A percentile compares a stretch with the other conserved stretches of the same genome.
Evolutionary conservation across 1,140 invertebrate genomes (phyloP).

Genomic region (Venustaconcha ellipsiformis): DNA sequence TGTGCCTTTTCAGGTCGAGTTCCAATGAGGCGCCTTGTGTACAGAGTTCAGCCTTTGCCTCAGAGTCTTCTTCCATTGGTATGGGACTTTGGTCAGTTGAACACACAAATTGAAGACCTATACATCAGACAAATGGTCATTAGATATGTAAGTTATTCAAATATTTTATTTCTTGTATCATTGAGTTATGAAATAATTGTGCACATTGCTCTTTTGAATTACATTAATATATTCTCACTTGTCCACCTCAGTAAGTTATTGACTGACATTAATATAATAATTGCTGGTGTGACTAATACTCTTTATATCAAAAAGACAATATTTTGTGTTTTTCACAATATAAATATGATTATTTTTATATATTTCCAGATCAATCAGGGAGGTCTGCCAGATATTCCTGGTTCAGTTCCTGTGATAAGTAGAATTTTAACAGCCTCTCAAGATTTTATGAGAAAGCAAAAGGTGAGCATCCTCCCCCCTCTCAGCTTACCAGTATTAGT

Average conservation of each 20-base stretch:
- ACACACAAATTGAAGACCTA: slow-evolving; percentile 47
- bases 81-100: slow-evolving; percentile 64
- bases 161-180: not conserved
- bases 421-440: slow-evolving; percentile 51
- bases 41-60: slow-evolving; percentile 59
- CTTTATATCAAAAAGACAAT: no score
- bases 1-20: slow-evolving; percentile 30
- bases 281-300: no score
- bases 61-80: slow-evolving; percentile 60
- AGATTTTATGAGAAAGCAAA: slow-evolving; percentile 55
- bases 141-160: slow-evolving; percentile 40
- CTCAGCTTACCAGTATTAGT: no score
- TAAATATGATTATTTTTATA: no score
- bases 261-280: no score
- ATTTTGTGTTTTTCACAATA: no score
- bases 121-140: slow-evolving; percentile 60
- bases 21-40: slow-evolving; percentile 62
- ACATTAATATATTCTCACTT: no score
- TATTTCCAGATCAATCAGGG: slow-evolving; percentile 30
- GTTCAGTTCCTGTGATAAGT: slow-evolving; percentile 30
- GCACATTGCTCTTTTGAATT: no score
- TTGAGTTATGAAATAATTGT: no score
- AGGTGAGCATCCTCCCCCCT: slow-evolving; percentile 24
- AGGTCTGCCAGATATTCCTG: slow-evolving; percentile 18
- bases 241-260: no score